Evolutionary conservation across 2,797 vertebrate genomes (phyloP).

Genomic region (Lycodopsis pacificus): DNA sequence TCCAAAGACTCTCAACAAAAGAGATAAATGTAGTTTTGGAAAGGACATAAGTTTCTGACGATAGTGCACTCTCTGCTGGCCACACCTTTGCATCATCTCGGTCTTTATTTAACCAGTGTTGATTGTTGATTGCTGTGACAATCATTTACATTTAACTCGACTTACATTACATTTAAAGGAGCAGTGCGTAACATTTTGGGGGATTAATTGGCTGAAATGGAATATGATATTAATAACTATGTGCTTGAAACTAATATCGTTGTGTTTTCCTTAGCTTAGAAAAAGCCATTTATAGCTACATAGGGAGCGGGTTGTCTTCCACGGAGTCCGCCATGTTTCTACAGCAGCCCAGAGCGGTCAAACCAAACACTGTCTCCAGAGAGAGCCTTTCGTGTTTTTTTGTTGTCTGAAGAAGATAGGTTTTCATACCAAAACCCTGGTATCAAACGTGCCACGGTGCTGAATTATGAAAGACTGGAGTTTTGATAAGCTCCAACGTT

Average conservation of each 20-base stretch:
- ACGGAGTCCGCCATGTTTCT: neutral
- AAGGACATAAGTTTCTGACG: neutral
- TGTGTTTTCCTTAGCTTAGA: neutral
- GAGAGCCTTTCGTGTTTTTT: too few relatives aligned
- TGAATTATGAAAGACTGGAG: too few relatives aligned
- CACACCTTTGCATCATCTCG: neutral
- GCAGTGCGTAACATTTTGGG: neutral
- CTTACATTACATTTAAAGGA: neutral
- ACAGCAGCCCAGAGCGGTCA: too few relatives aligned
- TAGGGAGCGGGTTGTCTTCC: too few relatives aligned
- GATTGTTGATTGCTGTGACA: neutral
- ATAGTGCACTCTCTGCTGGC: neutral
- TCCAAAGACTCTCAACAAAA: slow-evolving; percentile 8
- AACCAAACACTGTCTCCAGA: too few relatives aligned
- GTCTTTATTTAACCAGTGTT: neutral
- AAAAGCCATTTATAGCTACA: too few relatives aligned
- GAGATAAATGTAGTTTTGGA: neutral
- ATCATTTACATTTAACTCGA: slow-evolving; percentile 10
- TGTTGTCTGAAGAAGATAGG: too few relatives aligned
- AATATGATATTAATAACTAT: neutral
- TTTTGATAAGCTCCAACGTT: too few relatives aligned
- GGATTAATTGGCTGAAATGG: neutral
- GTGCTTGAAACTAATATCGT: neutral
- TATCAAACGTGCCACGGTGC: too few relatives aligned
- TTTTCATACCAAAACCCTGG: too few relatives aligned